Evolutionary conservation across 1,140 invertebrate species (phyloP), one percentile per base, ranked within the genome.

Genomic region (Nylanderia fulva): DNA sequence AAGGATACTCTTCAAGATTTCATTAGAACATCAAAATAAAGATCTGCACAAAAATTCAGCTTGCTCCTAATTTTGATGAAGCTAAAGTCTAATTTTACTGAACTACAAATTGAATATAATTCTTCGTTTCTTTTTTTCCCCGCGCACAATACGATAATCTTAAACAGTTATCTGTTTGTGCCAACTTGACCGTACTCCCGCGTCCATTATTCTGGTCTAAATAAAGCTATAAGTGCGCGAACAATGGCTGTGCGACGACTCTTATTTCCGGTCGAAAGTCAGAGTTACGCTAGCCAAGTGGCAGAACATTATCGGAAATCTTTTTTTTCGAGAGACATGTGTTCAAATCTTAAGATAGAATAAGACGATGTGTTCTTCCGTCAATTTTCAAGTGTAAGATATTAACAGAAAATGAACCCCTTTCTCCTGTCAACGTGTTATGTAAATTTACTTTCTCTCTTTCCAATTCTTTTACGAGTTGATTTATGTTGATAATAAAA

Each of bases 211-310:
- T 86, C 87, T 75, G 61, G 85, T 75, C 54, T 79, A 74, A 60
- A 89, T 89, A 84, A 86, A 84, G 71, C 27, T n/a, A 39, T 85
- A 85, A 85, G 66, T 66, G 61, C n/a, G 63, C 75, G 39, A 29
- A 80, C 84, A 88, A 86, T 83, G 24, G 24, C 71, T 52, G 86
- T 56, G 86, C 64, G 82, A 79, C 72, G 63, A 71, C 42, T 58
- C 18, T 76, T 76, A 82, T 80, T 89, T 88, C 87, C 87, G 88
- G 83, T 52, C 54, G 76, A 84, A 84, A 74, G 72, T 74, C 54
- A 56, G 13, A 88, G 86, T 82, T 60, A 82, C 64, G 54, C n/a
- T 58, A 54, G 15, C 42, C 48, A 88, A 86, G 36, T 33, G 33
- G 63, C 48, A 36, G 71, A 85, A 89, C 71, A 69, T 85, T 80